Conservation (phyloP, 2,888 invertebrate genomes). For the Chalcis sispes region DNA sequence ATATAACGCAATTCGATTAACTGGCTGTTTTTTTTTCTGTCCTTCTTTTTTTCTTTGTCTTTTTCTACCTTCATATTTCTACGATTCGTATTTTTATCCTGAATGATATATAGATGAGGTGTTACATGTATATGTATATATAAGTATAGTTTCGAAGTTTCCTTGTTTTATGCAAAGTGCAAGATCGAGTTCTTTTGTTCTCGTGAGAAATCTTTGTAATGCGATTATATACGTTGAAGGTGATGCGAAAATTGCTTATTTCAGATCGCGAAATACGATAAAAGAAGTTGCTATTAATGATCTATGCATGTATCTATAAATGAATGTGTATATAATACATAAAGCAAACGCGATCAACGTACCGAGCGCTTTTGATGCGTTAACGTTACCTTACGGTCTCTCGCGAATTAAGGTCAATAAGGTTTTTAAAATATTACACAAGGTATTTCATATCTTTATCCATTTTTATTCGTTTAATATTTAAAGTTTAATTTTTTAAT, state of each 20-base stretch:
- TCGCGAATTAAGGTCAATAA: neutral
- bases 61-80: constrained; percentile 7
- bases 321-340: too few species aligned
- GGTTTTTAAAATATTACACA: too few species aligned
- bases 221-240: neutral
- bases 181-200: neutral
- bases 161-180: neutral
- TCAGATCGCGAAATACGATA: too few species aligned
- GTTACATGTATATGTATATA: neutral
- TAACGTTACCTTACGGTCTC: neutral
- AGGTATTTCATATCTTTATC: too few species aligned
- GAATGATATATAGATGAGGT: neutral
- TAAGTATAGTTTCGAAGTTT: neutral
- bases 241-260: neutral
- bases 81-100: constrained; percentile 1
- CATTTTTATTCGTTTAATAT: too few species aligned
- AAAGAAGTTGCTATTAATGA: too few species aligned
- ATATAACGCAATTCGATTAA: constrained; percentile 6
- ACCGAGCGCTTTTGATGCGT: neutral
- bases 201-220: neutral
- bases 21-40: neutral
- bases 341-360: neutral
- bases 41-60: neutral
- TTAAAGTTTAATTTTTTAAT: too few species aligned
- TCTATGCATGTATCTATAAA: neutral